phyloP scores from a whole-genome alignment of 1,140 invertebrate genomes.

The Anastrepha obliqua region DNA sequence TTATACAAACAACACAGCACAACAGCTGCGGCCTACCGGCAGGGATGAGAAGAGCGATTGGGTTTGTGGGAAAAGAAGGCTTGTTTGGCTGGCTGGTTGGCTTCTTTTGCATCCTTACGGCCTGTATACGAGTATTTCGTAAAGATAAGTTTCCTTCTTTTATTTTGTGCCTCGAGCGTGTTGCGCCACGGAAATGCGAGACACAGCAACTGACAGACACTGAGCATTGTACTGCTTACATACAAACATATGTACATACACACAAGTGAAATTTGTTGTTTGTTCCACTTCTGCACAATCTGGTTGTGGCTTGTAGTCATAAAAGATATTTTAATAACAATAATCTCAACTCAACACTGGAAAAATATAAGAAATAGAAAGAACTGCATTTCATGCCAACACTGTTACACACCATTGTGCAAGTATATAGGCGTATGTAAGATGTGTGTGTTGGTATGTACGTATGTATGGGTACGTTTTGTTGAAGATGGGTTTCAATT shows the following conservation, averaged over 20 bases:
- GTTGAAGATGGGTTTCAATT: too few relatives aligned
- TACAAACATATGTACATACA: neutral
- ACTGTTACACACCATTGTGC: neutral
- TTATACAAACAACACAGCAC: neutral
- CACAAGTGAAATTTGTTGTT: neutral
- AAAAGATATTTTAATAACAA: slow-evolving; percentile 10
- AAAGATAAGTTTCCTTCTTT: neutral
- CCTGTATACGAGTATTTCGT: neutral
- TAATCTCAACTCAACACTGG: neutral
- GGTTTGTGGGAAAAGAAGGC: neutral
- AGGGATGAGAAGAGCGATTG: neutral
- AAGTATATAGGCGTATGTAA: neutral
- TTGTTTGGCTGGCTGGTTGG: neutral
- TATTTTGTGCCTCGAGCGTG: neutral
- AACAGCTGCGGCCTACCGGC: neutral
- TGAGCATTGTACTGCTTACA: neutral
- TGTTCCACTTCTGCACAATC: slow-evolving; percentile 21
- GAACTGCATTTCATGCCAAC: slow-evolving; percentile 12
- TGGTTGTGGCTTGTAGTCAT: slow-evolving; percentile 11
- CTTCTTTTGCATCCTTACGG: slow-evolving; percentile 11
- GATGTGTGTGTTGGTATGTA: neutral
- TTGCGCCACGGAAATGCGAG: neutral
- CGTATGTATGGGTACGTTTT: too few relatives aligned
- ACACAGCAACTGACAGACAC: neutral
- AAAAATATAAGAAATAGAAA: neutral